These are phyloP conservation scores for Metalampra italica DNA, from an alignment of 2,888 invertebrate species.

Conservation along the genomic window DNA sequence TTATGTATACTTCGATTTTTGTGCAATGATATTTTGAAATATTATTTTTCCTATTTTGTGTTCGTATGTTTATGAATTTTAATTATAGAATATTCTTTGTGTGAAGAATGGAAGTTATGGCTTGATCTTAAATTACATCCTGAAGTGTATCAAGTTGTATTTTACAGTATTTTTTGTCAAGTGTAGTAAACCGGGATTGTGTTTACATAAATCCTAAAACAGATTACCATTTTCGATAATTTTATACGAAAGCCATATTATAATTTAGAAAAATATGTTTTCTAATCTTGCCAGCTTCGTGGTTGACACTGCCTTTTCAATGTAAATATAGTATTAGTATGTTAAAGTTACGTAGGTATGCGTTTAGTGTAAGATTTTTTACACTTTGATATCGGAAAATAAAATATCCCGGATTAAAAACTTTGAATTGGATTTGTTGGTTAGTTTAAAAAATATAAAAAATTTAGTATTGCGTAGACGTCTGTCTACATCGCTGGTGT, in stretches of 20 bases:
- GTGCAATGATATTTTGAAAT: constrained; percentile 47
- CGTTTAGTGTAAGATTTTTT: constrained; percentile 15
- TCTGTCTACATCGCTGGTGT: constrained; percentile 68
- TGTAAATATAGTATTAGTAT: constrained; percentile 66
- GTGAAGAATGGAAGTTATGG: constrained; percentile 10
- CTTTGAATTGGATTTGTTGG: constrained; percentile 10
- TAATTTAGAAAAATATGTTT: constrained; percentile 67
- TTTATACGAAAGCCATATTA: constrained; percentile 72
- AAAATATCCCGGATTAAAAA: constrained; percentile 4
- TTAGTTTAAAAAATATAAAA: constrained; percentile 4
- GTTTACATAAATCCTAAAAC: constrained; percentile 22
- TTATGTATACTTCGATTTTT: constrained; percentile 21
- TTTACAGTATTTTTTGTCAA: constrained; percentile 30
- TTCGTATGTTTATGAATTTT: constrained; percentile 30
- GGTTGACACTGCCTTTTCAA: constrained; percentile 71
- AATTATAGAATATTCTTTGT: constrained; percentile 35
- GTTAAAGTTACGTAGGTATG: constrained; percentile 17
- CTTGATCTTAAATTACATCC: not conserved
- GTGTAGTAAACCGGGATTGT: constrained; percentile 12
- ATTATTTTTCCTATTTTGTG: constrained; percentile 51
- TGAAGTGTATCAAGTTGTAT: constrained; percentile 24
- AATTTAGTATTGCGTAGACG: constrained; percentile 60
- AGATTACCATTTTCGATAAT: constrained; percentile 54
- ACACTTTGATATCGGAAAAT: constrained; percentile 5
- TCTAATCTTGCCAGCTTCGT: constrained; percentile 76